Evolutionary conservation across 1,140 invertebrate genomes (phyloP), one percentile per base, ranked within the genome.

Genomic region (Lerema accius): DNA sequence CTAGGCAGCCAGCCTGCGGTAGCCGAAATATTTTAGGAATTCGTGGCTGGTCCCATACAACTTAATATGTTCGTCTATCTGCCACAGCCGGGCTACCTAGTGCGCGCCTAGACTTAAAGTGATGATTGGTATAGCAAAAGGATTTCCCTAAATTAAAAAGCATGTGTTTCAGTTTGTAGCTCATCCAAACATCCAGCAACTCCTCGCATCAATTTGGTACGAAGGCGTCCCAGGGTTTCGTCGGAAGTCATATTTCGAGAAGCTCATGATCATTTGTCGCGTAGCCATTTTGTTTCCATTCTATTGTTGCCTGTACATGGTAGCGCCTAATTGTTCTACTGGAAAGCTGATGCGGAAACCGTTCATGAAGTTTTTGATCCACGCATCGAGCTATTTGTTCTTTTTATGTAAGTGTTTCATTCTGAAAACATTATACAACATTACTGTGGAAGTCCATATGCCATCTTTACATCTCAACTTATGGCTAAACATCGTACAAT

Each of bases 321-420:
- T 97, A 9, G 93, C 94, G 0, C 97, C 97, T 0, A 94, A 95
- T 65, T 95, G 95, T 46, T 89, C 92, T 17, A 94, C 94, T 14
- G 97, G 96, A 0, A 94, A 94, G 76, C 91, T 97, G 1, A 95
- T 98, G 93, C 93, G 96, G 65, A 96, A 96, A 76, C 97, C 97
- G 0, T 98, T 98, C 81, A 97, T 98, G 94, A 98, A 98, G 87
- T 99, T 99, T 85, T 93, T 98, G 62, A 95, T 96, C 59, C 97
- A 98, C 78, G 96, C 97, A 0, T 96, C 96, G 0, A 97, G 97
- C 10, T 98, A 98, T 86, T 91, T 98, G 35, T 97, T 98, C 89
- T 98, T 98, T 85, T 92, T 99, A 39, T 91, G 96, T 97, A 82
- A 94, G 94, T 94, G 70, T 42, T 58, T 61, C 10, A 51, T 5